These are phyloP conservation scores for Malurus melanocephalus DNA, from an alignment of 2,113 vertebrate species.

Conservation along the genomic window DNA sequence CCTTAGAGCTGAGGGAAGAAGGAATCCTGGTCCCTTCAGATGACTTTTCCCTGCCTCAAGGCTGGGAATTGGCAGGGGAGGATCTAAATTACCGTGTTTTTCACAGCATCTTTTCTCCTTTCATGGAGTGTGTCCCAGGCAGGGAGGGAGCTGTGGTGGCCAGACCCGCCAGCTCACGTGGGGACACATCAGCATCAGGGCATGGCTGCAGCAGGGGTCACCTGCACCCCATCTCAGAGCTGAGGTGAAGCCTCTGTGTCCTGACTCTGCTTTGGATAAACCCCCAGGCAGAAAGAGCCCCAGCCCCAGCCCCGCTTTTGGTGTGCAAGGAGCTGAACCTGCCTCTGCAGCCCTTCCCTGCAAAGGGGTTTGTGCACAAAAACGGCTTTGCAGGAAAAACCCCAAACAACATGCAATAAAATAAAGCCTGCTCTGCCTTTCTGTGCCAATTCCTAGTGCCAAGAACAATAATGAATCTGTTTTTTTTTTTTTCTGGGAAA, in stretches of 20 bases:
- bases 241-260: fast-evolving
- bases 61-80: not conserved
- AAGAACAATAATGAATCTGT: not conserved
- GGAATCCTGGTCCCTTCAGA: not conserved
- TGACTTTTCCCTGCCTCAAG: not conserved
- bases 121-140: not conserved
- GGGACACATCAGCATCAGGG: fast-evolving
- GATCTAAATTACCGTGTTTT: not conserved
- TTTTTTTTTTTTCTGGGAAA: not conserved
- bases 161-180: fast-evolving
- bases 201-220: not conserved
- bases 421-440: not conserved
- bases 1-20: not conserved
- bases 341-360: not conserved
- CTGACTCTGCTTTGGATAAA: not conserved
- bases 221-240: not conserved
- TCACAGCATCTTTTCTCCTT: not conserved
- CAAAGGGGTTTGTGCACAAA: not conserved
- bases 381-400: not conserved
- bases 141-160: not conserved
- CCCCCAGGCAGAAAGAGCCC: not conserved
- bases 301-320: fast-evolving
- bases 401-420: not conserved
- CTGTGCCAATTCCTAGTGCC: not conserved
- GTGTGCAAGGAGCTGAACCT: not conserved